Base-by-base conservation (phyloP, 1,140 invertebrate genomes). In the Drosophila orena region DNA sequence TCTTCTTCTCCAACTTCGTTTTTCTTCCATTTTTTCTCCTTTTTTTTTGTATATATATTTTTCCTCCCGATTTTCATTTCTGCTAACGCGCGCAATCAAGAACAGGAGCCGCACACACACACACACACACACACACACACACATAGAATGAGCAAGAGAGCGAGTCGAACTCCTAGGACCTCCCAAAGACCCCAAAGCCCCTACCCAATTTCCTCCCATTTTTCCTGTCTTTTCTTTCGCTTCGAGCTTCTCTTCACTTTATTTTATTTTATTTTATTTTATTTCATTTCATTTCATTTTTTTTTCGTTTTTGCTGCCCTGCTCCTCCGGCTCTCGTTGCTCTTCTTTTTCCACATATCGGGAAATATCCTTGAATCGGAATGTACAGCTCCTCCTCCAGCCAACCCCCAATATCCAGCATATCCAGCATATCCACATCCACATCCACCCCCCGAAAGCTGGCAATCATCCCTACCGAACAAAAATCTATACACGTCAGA, bases 341-440 rank as follows among this genome's bases (percentile, higher is more conserved):
- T 64, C 62, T 70, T 70, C 57, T 62, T 81, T 79, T 89, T 71
- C 74, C 84, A 89, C 85, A 89, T 89, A 89, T 89, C 80, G 85
- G 78, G 77, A 90, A 89, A 89, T 89, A 89, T 89, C 85, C 85
- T 89, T 89, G 85, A 89, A 90, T 89, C 69, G 80, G 81, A 89
- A 88, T 83, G 65, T 79, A 59, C 75, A 78, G 69, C 81, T 81
- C 75, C 81, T 86, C 77, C 81, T 52, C 34, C 46, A 38, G 14
- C 27, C 37, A 37, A 34, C 42, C 61, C 40, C 37, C 40, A 12
- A 30, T 6, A 42, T 15, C 42, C 22, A 30, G 8, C 43, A n/a
- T 10, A 0, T n/a, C 40, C 20, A 17, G 1, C 14, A 22, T 6
- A 42, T 15, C 42, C 22, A 30, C 43, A 14, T 10, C 0, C 12